Evolutionary conservation across 2,113 vertebrate genomes (phyloP).

Genomic region (Barbus barbus): DNA sequence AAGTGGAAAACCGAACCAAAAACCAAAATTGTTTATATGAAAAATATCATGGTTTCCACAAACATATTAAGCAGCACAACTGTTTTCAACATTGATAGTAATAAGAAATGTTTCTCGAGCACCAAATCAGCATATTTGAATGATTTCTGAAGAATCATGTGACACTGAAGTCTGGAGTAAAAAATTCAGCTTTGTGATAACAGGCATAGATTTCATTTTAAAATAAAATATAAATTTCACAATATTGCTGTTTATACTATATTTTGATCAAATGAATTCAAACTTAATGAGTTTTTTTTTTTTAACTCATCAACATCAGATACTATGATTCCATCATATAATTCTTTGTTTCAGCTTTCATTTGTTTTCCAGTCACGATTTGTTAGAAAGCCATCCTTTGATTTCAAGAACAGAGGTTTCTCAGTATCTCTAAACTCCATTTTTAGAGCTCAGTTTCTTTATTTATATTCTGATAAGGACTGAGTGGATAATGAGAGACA

Average conservation of each 20-base stretch:
- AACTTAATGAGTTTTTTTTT: too few relatives aligned
- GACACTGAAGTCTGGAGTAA: not conserved
- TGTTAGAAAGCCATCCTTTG: conserved; percentile 20
- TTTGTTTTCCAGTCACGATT: not conserved
- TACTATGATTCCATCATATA: not conserved
- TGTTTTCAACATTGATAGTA: not conserved
- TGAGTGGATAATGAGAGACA: conserved; percentile 20
- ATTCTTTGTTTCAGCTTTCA: not conserved
- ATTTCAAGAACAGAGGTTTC: conserved; percentile 8
- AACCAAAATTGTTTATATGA: not conserved
- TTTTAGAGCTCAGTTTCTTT: not conserved
- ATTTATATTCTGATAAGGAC: not conserved
- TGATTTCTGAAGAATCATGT: not conserved
- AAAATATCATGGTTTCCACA: not conserved
- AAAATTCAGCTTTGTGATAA: not conserved
- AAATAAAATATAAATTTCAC: not conserved
- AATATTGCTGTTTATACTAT: not conserved
- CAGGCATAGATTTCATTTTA: too few relatives aligned
- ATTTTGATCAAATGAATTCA: not conserved
- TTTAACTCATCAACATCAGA: too few relatives aligned
- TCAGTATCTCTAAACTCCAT: not conserved
- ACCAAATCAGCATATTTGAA: not conserved
- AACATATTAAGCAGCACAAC: not conserved
- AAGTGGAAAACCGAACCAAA: not conserved
- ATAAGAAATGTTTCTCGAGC: not conserved